Evolutionary conservation across 2,888 invertebrate genomes (phyloP).

Genomic region (Diogma glabrata): DNA sequence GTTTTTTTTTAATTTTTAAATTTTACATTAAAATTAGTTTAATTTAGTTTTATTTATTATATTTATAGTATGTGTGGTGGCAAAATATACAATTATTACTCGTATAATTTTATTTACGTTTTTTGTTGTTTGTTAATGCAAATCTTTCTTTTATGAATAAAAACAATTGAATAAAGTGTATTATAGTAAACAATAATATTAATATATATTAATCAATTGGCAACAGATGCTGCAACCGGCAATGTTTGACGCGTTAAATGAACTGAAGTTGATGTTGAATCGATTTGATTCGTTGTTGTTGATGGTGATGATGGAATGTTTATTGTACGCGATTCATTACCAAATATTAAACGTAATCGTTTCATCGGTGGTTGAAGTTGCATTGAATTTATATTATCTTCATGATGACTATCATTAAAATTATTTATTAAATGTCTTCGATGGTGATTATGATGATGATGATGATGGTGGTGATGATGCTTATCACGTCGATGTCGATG

Average conservation of each 20-base stretch:
- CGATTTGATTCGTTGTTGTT: slow-evolving; percentile 4
- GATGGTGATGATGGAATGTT: slow-evolving; percentile 51
- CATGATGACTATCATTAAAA: slow-evolving; percentile 8
- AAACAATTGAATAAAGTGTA: no score
- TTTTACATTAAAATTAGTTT: no score
- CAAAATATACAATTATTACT: no score
- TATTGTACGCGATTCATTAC: slow-evolving; percentile 80
- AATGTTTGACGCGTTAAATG: background rate
- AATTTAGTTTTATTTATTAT: no score
- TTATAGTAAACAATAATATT: no score
- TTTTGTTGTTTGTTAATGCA: no score
- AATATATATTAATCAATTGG: background rate
- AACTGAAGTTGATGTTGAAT: slow-evolving; percentile 14
- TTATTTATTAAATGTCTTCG: slow-evolving; percentile 13
- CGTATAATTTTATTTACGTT: no score
- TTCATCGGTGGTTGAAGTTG: slow-evolving; percentile 61
- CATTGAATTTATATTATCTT: slow-evolving; percentile 2
- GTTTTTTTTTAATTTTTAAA: no score
- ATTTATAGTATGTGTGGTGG: no score
- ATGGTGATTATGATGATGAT: slow-evolving; percentile 15
- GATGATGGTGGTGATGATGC: slow-evolving; percentile 18
- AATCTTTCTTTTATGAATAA: no score
- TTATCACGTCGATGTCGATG: slow-evolving; percentile 19
- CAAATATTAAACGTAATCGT: slow-evolving; percentile 74
- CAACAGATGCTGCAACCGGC: slow-evolving; percentile 5